phyloP scores from a whole-genome alignment of 2,888 invertebrate species.

The Vesta saturnalis region DNA sequence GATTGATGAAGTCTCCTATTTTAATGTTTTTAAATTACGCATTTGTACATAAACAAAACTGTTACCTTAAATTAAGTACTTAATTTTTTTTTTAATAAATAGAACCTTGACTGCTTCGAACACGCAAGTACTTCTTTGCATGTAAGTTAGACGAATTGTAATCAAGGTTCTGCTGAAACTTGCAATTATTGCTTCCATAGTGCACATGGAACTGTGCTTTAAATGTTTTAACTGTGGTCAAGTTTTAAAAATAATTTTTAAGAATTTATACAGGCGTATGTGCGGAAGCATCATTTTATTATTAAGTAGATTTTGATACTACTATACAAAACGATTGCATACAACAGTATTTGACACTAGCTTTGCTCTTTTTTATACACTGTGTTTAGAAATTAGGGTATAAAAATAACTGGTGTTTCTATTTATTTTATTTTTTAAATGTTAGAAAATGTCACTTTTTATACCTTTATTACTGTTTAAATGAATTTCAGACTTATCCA shows the following conservation, averaged over 20 bases:
- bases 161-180: neutral
- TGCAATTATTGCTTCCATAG: neutral
- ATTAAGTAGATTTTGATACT: slow-evolving; percentile 46
- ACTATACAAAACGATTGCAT: slow-evolving; percentile 24
- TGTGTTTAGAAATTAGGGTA: slow-evolving; percentile 34
- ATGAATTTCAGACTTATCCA: slow-evolving; percentile 10
- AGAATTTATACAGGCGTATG: neutral
- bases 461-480: slow-evolving; percentile 33
- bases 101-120: too few species aligned
- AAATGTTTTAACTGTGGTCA: neutral
- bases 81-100: neutral
- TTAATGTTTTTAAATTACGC: neutral
- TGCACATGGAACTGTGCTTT: neutral
- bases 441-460: slow-evolving; percentile 12
- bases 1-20: neutral
- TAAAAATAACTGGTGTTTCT: slow-evolving; percentile 26
- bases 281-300: neutral
- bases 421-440: slow-evolving; percentile 33
- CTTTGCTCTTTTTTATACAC: slow-evolving; percentile 47
- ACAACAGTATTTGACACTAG: slow-evolving; percentile 45
- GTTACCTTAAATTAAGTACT: slow-evolving; percentile 10
- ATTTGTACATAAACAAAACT: slow-evolving; percentile 6
- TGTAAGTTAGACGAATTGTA: neutral
- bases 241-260: neutral
- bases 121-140: too few species aligned